Conservation (phyloP, 2,888 invertebrate genomes). For the Furcula furcula region DNA sequence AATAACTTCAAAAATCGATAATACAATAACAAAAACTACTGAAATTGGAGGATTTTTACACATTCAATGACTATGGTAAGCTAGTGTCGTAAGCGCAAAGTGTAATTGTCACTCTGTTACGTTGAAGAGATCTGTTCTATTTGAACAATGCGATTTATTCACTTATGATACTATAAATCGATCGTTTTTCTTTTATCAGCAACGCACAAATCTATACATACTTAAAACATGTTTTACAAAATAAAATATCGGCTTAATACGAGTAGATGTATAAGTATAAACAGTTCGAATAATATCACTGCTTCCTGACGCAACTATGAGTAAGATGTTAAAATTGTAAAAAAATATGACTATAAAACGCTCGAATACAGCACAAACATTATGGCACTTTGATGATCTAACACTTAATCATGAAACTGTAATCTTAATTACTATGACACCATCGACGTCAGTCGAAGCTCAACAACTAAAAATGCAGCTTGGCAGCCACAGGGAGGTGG, state of each 20-base stretch:
- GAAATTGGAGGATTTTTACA: conserved; percentile 15
- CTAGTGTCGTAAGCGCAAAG: conserved; percentile 13
- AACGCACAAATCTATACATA: conserved; percentile 24
- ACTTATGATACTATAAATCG: conserved; percentile 21
- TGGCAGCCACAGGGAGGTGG: conserved; percentile 32
- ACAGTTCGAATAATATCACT: conserved; percentile 35
- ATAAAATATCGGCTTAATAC: conserved; percentile 29
- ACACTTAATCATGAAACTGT: conserved; percentile 74
- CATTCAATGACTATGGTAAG: conserved; percentile 14
- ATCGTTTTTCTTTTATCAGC: conserved; percentile 22
- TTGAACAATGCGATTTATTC: conserved; percentile 29
- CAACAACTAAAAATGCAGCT: conserved; percentile 40
- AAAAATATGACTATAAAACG: conserved; percentile 39
- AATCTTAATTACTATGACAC: conserved; percentile 69
- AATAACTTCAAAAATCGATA: conserved; percentile 28
- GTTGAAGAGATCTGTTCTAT: conserved; percentile 21
- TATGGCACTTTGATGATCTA: conserved; percentile 59
- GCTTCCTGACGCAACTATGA: conserved; percentile 23
- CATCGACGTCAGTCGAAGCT: conserved; percentile 31
- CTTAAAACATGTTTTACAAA: conserved; percentile 27
- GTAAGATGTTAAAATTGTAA: conserved; percentile 25
- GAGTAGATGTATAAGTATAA: conserved; percentile 17
- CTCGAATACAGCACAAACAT: conserved; percentile 32
- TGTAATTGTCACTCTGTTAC: conserved; percentile 19
- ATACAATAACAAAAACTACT: conserved; percentile 27